Percentiles rank a stretch among this genome's conserved stretches.
These are phyloP conservation scores for Sebastes hopkinsi DNA, from an alignment of 2,797 vertebrate genomes.

Conservation along the genomic window DNA sequence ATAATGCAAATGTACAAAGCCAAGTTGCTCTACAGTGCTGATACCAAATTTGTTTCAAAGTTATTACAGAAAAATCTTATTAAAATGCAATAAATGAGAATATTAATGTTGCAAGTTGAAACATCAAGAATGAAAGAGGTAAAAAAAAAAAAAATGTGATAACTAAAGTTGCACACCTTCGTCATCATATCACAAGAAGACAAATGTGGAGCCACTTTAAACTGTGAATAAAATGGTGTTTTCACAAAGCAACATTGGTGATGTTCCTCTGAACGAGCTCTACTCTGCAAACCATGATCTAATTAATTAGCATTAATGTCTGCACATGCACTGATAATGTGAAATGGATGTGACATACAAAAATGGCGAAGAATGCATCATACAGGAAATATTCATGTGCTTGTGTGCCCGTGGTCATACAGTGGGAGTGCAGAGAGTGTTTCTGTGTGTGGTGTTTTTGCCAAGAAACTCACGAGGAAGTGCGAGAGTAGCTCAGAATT, in stretches of 20 bases:
- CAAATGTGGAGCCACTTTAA: not conserved
- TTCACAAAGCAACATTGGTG: not conserved
- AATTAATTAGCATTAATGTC: not conserved
- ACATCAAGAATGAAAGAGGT: not conserved
- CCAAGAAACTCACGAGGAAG: not conserved
- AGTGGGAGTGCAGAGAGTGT: not conserved
- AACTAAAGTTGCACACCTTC: not conserved
- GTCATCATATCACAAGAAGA: not conserved
- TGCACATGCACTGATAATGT: not conserved
- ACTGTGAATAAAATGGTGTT: not conserved
- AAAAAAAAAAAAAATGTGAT: not conserved
- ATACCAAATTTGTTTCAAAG: not conserved
- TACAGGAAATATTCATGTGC: not conserved
- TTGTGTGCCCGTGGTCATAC: not conserved
- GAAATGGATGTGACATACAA: not conserved
- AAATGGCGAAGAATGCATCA: not conserved
- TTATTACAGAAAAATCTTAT: not conserved
- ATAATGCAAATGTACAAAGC: conserved; percentile 4
- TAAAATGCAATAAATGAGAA: not conserved
- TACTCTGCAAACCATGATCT: not conserved
- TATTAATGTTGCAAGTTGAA: not conserved
- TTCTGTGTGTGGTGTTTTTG: not conserved
- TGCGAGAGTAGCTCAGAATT: conserved; percentile 15
- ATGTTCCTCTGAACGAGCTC: not conserved
- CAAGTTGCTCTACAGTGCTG: not conserved